Evolutionary conservation across 2,113 vertebrate genomes (phyloP).

Genomic region (Notarius quadriscutis): DNA sequence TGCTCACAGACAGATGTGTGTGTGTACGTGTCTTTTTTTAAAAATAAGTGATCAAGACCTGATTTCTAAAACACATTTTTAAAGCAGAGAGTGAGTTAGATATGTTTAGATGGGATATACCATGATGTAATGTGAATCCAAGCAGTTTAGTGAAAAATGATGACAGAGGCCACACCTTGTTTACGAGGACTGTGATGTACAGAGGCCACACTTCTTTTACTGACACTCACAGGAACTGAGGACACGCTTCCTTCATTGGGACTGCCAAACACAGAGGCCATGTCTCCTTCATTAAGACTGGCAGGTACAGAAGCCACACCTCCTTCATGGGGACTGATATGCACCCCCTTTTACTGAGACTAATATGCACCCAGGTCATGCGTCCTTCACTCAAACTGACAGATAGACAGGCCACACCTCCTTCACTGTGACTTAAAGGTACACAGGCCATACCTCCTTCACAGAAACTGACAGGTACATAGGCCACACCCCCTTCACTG

Average conservation of each 20-base stretch:
- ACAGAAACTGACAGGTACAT: too few species aligned
- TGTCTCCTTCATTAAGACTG: neutral
- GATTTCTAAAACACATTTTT: neutral
- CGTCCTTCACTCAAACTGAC: neutral
- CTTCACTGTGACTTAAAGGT: neutral
- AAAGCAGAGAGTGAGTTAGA: neutral
- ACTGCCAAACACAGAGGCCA: neutral
- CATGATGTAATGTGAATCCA: neutral
- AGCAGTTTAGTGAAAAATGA: neutral
- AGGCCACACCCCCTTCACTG: neutral
- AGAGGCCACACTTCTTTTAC: neutral
- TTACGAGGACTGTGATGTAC: neutral
- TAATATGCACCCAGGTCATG: neutral
- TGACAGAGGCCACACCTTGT: neutral
- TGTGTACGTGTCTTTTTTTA: neutral
- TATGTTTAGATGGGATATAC: neutral
- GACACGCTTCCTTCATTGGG: neutral
- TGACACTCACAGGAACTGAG: neutral
- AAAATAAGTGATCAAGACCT: neutral
- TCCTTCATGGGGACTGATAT: neutral
- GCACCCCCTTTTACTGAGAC: neutral
- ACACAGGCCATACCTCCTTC: neutral
- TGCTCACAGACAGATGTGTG: neutral
- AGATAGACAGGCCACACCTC: neutral
- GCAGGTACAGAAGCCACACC: neutral